A percentile compares a stretch with the other conserved stretches of the same genome.
phyloP scores from a whole-genome alignment of 2,113 vertebrate species.

The Lamprotornis superbus region DNA sequence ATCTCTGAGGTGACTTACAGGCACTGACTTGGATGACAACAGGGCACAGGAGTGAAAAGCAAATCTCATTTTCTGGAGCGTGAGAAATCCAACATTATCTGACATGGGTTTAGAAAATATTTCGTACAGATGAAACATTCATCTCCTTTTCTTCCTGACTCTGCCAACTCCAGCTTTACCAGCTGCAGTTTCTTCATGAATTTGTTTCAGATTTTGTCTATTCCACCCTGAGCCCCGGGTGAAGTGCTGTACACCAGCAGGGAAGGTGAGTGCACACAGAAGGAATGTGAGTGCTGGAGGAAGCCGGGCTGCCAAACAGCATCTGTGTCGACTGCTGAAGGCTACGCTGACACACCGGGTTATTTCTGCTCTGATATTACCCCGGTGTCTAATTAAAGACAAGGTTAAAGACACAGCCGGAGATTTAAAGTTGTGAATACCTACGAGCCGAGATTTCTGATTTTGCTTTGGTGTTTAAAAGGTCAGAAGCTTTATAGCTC shows the following conservation, averaged over 20 bases:
- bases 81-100: not conserved
- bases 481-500: not conserved
- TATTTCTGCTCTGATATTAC: slow-evolving; percentile 51
- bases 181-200: not conserved
- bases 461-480: slow-evolving; percentile 5
- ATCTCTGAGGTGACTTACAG: not conserved
- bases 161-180: not conserved
- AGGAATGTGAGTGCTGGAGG: not conserved
- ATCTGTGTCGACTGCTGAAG: not conserved
- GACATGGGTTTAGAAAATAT: not conserved
- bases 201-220: not conserved
- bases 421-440: slow-evolving; percentile 22
- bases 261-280: slow-evolving; percentile 1
- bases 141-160: not conserved
- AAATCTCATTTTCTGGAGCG: not conserved
- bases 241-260: not conserved
- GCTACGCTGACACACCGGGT: not conserved
- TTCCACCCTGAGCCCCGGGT: accelerated
- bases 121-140: not conserved
- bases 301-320: not conserved
- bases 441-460: not conserved
- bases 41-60: not conserved
- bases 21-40: not conserved
- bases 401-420: slow-evolving; percentile 11
- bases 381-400: slow-evolving; percentile 45